phyloP scores from a whole-genome alignment of 2,113 vertebrate genomes.

The Tetraodon nigroviridis region DNA sequence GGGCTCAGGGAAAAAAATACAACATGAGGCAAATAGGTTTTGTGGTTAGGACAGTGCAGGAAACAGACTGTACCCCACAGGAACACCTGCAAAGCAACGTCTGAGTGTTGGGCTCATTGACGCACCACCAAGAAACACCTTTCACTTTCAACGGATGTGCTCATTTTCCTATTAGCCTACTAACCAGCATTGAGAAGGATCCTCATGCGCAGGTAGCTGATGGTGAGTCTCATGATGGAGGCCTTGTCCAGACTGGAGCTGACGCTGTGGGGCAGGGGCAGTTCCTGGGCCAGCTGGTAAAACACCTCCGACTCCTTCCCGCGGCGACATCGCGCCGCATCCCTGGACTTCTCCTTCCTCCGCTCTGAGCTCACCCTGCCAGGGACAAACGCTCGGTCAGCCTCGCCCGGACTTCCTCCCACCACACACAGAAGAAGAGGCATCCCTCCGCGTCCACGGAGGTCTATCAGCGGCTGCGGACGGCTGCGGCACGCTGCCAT shows the following conservation, averaged over 20 bases:
- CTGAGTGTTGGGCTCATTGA: constrained; percentile 1
- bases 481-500: constrained; percentile 14
- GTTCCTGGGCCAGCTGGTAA: constrained; percentile 89
- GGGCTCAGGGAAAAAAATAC: background rate
- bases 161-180: constrained; percentile 35
- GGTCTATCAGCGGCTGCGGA: constrained; percentile 3
- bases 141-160: too few relatives aligned
- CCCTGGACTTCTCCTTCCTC: constrained; percentile 94
- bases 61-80: background rate
- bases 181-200: constrained; percentile 85
- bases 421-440: constrained; percentile 12
- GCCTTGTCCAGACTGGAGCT: constrained; percentile 95
- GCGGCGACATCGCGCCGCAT: constrained; percentile 88
- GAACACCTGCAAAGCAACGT: constrained; percentile 7
- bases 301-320: constrained; percentile 97
- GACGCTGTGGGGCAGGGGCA: constrained; percentile 89
- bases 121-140: too few relatives aligned
- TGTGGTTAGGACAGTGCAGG: background rate
- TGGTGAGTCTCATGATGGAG: constrained; percentile 94
- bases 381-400: constrained; percentile 41
- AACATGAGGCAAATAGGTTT: background rate
- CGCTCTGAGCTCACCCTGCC: constrained; percentile 90
- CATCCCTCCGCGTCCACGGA: constrained; percentile 13
- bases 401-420: constrained; percentile 4
- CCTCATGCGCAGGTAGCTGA: constrained; percentile 94